Conservation (phyloP, 2,888 invertebrate species). For the Hecatera dysodea region DNA sequence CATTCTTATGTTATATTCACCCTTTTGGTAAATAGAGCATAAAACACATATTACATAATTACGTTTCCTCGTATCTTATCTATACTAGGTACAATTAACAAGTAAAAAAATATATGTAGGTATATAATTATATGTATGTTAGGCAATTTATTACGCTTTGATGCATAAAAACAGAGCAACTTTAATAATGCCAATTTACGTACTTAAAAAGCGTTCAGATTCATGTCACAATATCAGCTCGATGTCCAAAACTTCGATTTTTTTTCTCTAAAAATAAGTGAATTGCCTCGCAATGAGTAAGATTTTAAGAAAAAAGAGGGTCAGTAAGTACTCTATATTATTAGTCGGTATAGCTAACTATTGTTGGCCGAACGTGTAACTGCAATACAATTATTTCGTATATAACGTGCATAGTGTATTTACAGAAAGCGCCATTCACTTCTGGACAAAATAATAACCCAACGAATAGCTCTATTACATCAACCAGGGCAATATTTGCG, state of each 20-base stretch:
- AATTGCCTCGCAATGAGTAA: not conserved
- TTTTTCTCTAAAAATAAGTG: too few relatives aligned
- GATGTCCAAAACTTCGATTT: too few relatives aligned
- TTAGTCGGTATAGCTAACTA: not conserved
- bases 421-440: conserved; percentile 33
- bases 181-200: not conserved
- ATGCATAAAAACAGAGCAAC: not conserved
- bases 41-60: too few relatives aligned
- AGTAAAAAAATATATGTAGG: not conserved
- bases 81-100: not conserved
- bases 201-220: not conserved
- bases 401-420: conserved; percentile 18
- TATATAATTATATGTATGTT: not conserved
- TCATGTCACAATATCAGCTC: not conserved
- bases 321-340: not conserved
- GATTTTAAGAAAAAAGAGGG: not conserved
- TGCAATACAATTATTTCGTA: conserved; percentile 9
- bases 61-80: not conserved
- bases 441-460: conserved; percentile 10
- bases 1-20: not conserved
- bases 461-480: conserved; percentile 25
- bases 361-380: conserved; percentile 11
- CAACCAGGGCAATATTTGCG: not conserved
- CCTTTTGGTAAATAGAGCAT: conserved; percentile 21
- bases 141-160: not conserved